Evolutionary conservation across 2,888 invertebrate species (phyloP).

Genomic region (Agapetus fuscipes): DNA sequence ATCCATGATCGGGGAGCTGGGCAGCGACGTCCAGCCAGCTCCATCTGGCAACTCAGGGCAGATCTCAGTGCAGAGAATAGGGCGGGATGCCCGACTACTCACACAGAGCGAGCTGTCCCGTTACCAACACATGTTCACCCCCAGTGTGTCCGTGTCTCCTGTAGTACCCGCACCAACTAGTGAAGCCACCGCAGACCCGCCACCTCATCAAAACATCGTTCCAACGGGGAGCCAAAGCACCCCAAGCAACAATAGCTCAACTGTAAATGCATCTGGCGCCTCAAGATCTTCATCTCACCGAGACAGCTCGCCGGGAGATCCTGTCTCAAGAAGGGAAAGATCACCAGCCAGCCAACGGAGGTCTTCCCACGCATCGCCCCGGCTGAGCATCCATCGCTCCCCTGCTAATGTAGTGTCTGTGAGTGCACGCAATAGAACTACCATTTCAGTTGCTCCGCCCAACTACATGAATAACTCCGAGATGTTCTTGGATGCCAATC

Average conservation of each 20-base stretch:
- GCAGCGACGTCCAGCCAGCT: conserved; percentile 22
- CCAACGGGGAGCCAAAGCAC: conserved; percentile 8
- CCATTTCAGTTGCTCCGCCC: not conserved
- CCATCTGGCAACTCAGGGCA: conserved; percentile 30
- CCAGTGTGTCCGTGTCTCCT: conserved; percentile 16
- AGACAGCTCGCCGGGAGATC: conserved; percentile 6
- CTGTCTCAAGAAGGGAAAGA: not conserved
- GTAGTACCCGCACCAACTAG: conserved; percentile 1
- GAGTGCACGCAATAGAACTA: too few relatives aligned
- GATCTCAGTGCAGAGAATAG: conserved; percentile 48
- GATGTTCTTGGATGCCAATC: conserved; percentile 4
- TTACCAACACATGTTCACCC: conserved; percentile 27
- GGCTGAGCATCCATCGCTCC: too few relatives aligned
- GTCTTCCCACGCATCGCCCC: too few relatives aligned
- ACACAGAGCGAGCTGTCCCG: conserved; percentile 43
- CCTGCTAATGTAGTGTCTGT: too few relatives aligned
- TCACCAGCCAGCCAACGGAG: too few relatives aligned
- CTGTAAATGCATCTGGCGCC: not conserved
- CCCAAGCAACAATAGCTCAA: conserved; percentile 1
- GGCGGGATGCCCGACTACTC: conserved; percentile 46
- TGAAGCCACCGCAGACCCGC: conserved; percentile 1
- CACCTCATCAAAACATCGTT: conserved; percentile 12
- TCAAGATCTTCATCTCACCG: too few relatives aligned
- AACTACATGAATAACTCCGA: not conserved
- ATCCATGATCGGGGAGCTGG: conserved; percentile 24